phyloP scores from a whole-genome alignment of 2,888 invertebrate species.

The Dysmachus trigonus region DNA sequence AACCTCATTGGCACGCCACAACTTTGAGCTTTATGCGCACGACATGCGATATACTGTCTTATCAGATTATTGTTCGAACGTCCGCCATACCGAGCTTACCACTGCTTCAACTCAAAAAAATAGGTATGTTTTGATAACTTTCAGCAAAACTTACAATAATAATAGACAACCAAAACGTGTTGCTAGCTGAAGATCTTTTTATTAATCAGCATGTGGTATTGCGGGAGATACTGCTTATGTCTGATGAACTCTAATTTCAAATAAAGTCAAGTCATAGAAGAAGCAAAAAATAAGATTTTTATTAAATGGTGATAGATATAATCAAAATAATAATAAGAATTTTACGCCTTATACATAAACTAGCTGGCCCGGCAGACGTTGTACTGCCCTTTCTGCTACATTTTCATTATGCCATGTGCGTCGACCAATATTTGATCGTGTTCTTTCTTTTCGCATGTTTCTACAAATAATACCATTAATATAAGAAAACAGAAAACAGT shows the following conservation, averaged over 20 bases:
- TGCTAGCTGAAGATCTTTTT: neutral
- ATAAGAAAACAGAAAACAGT: too few relatives aligned
- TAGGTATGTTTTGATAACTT: neutral
- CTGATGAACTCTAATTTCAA: neutral
- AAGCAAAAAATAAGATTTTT: neutral
- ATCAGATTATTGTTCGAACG: conserved; percentile 23
- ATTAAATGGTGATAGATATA: neutral
- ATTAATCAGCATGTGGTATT: neutral
- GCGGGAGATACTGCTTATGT: neutral
- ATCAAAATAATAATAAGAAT: neutral
- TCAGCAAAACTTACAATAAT: neutral
- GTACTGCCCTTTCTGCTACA: too few relatives aligned
- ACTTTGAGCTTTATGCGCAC: conserved; percentile 10
- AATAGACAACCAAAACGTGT: neutral
- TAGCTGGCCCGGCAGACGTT: too few relatives aligned
- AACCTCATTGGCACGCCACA: conserved; percentile 28
- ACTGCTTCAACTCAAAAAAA: neutral
- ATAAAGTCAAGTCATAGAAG: neutral
- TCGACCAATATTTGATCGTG: too few relatives aligned
- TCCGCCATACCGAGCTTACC: neutral
- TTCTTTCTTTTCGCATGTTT: too few relatives aligned
- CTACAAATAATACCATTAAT: too few relatives aligned
- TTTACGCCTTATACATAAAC: neutral
- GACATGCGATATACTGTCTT: conserved; percentile 8
- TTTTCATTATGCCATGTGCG: too few relatives aligned